Percentiles rank a stretch among this genome's conserved stretches.
phyloP scores from a whole-genome alignment of 2,797 vertebrate species.

The Acomys russatus region DNA sequence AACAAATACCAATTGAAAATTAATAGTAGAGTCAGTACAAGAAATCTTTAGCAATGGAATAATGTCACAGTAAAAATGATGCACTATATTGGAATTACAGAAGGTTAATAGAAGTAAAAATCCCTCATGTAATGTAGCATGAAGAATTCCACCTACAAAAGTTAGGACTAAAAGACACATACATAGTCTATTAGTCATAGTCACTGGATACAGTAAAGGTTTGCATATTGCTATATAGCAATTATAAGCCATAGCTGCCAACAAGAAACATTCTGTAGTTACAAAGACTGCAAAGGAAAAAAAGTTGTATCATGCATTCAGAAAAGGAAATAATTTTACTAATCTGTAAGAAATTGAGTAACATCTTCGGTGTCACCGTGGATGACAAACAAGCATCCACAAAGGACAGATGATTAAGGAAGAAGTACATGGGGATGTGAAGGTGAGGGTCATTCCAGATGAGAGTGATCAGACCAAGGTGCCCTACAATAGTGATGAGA shows the following conservation, averaged over 20 bases:
- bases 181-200: constrained; percentile 47
- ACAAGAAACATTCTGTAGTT: constrained; percentile 68
- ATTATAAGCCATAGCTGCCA: constrained; percentile 73
- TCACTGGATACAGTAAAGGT: constrained; percentile 28
- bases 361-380: constrained; percentile 48
- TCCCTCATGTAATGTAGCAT: neutral
- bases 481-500: constrained; percentile 26
- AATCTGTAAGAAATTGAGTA: constrained; percentile 22
- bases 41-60: constrained; percentile 52
- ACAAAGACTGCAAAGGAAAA: constrained; percentile 21
- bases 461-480: constrained; percentile 44
- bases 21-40: constrained; percentile 43
- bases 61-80: constrained; percentile 65
- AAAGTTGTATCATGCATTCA: constrained; percentile 61
- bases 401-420: constrained; percentile 60
- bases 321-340: constrained; percentile 2
- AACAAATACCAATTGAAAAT: constrained; percentile 43
- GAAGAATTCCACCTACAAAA: constrained; percentile 43
- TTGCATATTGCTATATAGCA: constrained; percentile 68
- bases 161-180: neutral
- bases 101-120: constrained; percentile 58
- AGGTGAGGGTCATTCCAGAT: constrained; percentile 43
- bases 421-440: constrained; percentile 61
- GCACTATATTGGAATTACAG: constrained; percentile 28
- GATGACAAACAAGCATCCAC: constrained; percentile 65